phyloP scores from a whole-genome alignment of 2,888 invertebrate genomes.

The Epinotia ramella region DNA sequence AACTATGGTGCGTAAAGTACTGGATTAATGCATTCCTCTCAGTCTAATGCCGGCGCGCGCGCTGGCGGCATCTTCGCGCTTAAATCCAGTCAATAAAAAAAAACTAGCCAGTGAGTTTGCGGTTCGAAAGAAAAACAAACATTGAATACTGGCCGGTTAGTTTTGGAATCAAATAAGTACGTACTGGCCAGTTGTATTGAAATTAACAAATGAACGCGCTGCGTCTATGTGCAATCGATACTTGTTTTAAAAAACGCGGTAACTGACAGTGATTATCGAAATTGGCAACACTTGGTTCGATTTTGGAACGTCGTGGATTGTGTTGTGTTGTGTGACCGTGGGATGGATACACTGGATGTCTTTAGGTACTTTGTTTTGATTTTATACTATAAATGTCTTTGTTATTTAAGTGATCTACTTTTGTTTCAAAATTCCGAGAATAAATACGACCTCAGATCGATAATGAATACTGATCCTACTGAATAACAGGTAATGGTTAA shows the following conservation, averaged over 20 bases:
- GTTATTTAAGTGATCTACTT: neutral
- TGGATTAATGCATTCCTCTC: constrained; percentile 65
- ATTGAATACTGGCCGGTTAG: neutral
- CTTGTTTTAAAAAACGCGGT: neutral
- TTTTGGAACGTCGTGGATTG: constrained; percentile 12
- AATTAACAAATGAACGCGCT: neutral
- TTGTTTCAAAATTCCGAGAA: neutral
- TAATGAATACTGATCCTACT: no score
- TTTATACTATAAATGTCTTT: neutral
- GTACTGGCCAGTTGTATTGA: neutral
- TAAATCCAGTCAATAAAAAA: neutral
- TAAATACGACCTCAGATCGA: no score
- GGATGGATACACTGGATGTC: constrained; percentile 19
- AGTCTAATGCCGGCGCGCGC: constrained; percentile 67
- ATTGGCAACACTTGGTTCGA: neutral
- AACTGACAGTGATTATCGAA: neutral
- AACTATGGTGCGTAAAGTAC: constrained; percentile 64
- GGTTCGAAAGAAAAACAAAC: neutral
- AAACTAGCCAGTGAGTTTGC: neutral
- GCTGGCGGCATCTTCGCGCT: constrained; percentile 53
- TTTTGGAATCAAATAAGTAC: neutral
- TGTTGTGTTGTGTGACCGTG: constrained; percentile 21
- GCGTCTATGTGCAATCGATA: neutral
- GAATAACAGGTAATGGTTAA: no score
- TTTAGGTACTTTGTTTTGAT: constrained; percentile 4